phyloP scores from a whole-genome alignment of 2,888 invertebrate genomes.

The Agonopterix heracliana region DNA sequence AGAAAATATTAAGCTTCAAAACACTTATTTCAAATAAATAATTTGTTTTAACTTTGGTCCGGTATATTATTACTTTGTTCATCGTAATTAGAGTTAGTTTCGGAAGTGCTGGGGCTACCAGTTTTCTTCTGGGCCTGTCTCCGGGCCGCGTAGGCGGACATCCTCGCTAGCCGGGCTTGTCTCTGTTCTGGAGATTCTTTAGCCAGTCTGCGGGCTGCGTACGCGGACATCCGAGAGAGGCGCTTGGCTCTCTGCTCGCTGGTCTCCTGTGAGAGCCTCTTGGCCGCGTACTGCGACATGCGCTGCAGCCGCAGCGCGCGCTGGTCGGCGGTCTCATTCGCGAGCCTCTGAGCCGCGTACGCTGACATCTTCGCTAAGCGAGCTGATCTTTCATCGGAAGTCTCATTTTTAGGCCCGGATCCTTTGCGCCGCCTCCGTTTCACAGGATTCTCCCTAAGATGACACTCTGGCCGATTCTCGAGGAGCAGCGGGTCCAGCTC shows the following conservation, averaged over 20 bases:
- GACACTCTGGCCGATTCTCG: background rate
- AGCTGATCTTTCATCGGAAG: conserved; percentile 45
- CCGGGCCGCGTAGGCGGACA: conserved; percentile 64
- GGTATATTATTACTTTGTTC: conserved; percentile 14
- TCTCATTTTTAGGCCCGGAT: conserved; percentile 38
- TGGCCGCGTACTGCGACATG: conserved; percentile 68
- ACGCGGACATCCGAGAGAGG: conserved; percentile 62
- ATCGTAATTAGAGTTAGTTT: conserved; percentile 5
- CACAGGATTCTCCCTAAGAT: background rate
- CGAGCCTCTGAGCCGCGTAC: conserved; percentile 61
- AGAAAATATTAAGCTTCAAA: background rate
- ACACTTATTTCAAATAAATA: background rate
- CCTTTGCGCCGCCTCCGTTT: conserved; percentile 29
- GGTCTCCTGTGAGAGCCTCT: conserved; percentile 51
- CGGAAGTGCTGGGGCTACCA: conserved; percentile 10
- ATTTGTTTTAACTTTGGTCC: conserved; percentile 33
- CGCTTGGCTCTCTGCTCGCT: conserved; percentile 55
- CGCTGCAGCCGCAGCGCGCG: conserved; percentile 51
- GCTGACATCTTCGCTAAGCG: conserved; percentile 65
- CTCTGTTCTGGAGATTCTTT: conserved; percentile 60
- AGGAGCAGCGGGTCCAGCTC: conserved; percentile 31
- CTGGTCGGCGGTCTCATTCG: conserved; percentile 59
- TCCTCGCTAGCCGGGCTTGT: conserved; percentile 45
- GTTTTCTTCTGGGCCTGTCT: conserved; percentile 52
- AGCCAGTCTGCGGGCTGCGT: conserved; percentile 61